Percentiles rank a stretch among this genome's conserved stretches.
These are phyloP conservation scores for Calliphora vicina DNA, from an alignment of 1,140 invertebrate species.

Conservation along the genomic window DNA sequence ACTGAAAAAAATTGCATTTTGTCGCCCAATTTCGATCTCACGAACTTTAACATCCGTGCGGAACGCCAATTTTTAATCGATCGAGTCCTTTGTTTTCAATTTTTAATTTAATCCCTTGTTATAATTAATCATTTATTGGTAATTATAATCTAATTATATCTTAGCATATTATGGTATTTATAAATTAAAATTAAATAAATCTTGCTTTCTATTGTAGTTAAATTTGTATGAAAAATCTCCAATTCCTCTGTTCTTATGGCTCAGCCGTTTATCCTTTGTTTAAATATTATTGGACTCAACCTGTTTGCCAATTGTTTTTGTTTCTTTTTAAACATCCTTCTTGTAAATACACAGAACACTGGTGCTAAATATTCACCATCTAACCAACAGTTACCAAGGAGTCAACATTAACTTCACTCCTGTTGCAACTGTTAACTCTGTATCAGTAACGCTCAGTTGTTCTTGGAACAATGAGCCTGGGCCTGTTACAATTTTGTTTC, in stretches of 20 bases:
- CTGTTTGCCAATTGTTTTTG: background rate
- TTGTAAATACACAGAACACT: background rate
- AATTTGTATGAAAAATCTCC: background rate
- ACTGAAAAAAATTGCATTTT: too few species aligned
- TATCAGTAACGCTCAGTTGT: background rate
- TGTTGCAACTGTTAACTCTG: background rate
- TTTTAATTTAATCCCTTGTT: too few species aligned
- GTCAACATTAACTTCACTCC: background rate
- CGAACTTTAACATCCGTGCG: too few species aligned
- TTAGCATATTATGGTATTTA: too few species aligned
- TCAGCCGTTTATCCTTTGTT: background rate
- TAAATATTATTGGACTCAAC: background rate
- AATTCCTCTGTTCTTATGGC: background rate
- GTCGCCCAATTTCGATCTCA: too few species aligned
- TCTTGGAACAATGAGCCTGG: background rate
- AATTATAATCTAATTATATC: too few species aligned
- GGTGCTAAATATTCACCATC: background rate
- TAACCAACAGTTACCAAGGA: background rate
- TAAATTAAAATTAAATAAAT: too few species aligned
- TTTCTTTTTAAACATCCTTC: too few species aligned
- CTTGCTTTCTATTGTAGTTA: too few species aligned
- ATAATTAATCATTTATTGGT: too few species aligned
- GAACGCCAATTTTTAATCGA: too few species aligned
- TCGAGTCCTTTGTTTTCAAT: too few species aligned
- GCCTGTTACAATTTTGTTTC: background rate